These are phyloP conservation scores for Ginglymostoma cirratum DNA, from an alignment of 2,113 vertebrate genomes.

Conservation along the genomic window DNA sequence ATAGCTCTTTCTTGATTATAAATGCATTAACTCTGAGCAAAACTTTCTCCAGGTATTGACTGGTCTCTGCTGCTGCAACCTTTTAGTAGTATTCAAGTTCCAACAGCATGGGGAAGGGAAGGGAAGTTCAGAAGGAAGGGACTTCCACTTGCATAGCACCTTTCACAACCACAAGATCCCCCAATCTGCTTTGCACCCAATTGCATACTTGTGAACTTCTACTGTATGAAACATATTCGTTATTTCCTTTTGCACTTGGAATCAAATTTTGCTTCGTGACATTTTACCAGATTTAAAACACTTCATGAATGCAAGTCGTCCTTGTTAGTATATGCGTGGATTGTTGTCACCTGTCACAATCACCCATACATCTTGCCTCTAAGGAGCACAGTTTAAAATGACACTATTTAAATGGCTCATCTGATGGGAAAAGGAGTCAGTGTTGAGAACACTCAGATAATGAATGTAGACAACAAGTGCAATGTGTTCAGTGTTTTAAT, in stretches of 20 bases:
- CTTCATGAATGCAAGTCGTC: background rate
- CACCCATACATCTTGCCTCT: background rate
- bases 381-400: background rate
- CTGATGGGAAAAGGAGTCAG: background rate
- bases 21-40: background rate
- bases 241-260: background rate
- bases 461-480: background rate
- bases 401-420: background rate
- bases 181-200: background rate
- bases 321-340: background rate
- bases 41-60: background rate
- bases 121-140: too few species aligned
- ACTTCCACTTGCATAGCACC: background rate
- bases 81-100: background rate
- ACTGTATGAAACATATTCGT: background rate
- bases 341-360: background rate
- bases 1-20: background rate
- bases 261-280: background rate
- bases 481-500: background rate
- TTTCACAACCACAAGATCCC: background rate
- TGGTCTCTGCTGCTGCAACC: background rate
- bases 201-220: background rate
- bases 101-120: background rate
- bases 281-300: background rate
- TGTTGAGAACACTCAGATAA: background rate